Base-by-base conservation (phyloP, 2,797 vertebrate species). In the Acanthurus tractus region DNA sequence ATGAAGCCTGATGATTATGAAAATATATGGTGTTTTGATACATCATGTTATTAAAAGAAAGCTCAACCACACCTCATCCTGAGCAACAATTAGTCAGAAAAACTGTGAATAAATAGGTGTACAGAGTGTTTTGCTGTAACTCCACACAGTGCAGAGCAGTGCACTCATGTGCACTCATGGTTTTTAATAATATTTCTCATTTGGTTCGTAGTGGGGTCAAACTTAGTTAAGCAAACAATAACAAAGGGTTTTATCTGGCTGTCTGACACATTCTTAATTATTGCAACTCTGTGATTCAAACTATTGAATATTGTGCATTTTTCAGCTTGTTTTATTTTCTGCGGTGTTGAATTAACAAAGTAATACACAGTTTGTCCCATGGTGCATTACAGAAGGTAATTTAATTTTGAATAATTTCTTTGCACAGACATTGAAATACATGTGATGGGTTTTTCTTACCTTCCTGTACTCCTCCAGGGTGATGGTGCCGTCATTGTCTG, bases 391-490 rank as follows among this genome's bases (percentile, higher is more conserved):
- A 18, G 9, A 23, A 22, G 2, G 3, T 8, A 8, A 29, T 13
- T 17, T 42, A 15, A 45, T 45, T 61, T 53, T 45, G 17, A 9
- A n/a, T 6, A 3, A 3, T 45, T 18, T 20, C 4, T 18, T 57
- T 57, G 40, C 11, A 18, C 7, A 29, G 4, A 14, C 1, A 25
- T 10, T 34, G 29, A 34, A 34, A 34, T 34, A 34, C 3, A 6
- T 34, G 29, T 34, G 29, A 34, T 34, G 29, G 29, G 29, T 34
- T 34, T 34, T 34, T 34, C 59, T 96, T 96, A 99, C 98, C 67
- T 97, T 97, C 96, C 97, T 94, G 89, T 99, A 99, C 70, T 99
- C 98, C 78, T 97, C 96, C 81, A 99, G 93, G 0, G 97, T 98
- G 90, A 99, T 99, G 54, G 96, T 97, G 58, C 98, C 98, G 0